Evolutionary conservation across 2,888 invertebrate genomes (phyloP), one percentile per base, ranked within the genome.

Genomic region (Ectobius pallidus): DNA sequence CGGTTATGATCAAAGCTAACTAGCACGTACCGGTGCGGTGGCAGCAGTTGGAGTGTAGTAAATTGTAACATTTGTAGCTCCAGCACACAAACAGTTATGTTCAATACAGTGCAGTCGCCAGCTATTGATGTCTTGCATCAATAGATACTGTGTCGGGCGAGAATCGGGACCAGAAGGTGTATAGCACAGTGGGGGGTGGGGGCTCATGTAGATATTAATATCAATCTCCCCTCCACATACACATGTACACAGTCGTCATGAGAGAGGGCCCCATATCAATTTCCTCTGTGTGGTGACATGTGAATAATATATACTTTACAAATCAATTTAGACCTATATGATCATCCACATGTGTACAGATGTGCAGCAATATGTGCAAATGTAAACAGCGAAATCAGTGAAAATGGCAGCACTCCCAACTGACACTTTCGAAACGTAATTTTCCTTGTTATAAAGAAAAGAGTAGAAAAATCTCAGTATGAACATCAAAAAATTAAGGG

Each of bases 81-180:
- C 25, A 14, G 11, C 25, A 25, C 52, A 52, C 52, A 52, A 18
- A 25, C 25, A 18, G 44, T n/a, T 18, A 1, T 18, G 46, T 20
- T 46, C 2, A 18, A 14, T 49, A 49, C 49, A 20, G n/a, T n/a
- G n/a, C n/a, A n/a, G n/a, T n/a, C n/a, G n/a, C n/a, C n/a, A n/a
- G n/a, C 49, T 11, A 49, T 49, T 49, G 49, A 49, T 49, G 52
- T 52, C 52, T 52, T 52, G 52, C 20, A 22, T 52, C 25, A 52
- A 52, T 52, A 52, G 52, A 1, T 25, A 14, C 6, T 25, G 1
- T 7, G 52, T 3, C 14, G 25, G 22, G 52, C 14, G 25, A 25
- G 52, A 25, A 9, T 18, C 7, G 46, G 1, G 25, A 25, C 52
- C 52, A 52, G 49, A 49, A 49, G 49, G 49, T 22, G 49, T 20